Evolutionary conservation across 2,888 invertebrate species (phyloP).

Genomic region (Eumacrocentrus americanus): DNA sequence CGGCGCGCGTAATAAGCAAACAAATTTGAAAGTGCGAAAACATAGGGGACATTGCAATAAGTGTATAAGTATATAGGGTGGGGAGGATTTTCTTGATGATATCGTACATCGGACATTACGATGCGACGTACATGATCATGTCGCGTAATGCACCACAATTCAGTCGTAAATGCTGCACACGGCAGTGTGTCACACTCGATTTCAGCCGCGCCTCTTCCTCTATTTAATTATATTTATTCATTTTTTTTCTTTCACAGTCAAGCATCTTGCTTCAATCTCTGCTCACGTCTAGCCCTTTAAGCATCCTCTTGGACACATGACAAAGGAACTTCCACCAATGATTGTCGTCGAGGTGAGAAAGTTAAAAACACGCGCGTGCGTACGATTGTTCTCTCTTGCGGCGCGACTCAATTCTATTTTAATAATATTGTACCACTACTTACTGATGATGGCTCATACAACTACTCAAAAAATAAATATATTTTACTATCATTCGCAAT

Average conservation of each 20-base stretch:
- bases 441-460: not conserved
- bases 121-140: no score
- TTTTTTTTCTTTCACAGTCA: not conserved
- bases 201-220: not conserved
- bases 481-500: not conserved
- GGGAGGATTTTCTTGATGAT: not conserved
- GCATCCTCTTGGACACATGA: not conserved
- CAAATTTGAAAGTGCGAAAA: not conserved
- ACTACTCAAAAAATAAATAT: not conserved
- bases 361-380: not conserved
- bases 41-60: not conserved
- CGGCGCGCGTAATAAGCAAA: no score
- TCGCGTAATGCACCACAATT: not conserved
- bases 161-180: not conserved
- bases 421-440: not conserved
- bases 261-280: not conserved
- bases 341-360: not conserved
- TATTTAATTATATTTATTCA: no score
- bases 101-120: not conserved
- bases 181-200: not conserved
- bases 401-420: not conserved
- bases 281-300: not conserved
- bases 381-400: not conserved
- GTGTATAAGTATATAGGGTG: no score
- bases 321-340: not conserved